phyloP scores from a whole-genome alignment of 2,113 vertebrate species.

The Pagrus major region DNA sequence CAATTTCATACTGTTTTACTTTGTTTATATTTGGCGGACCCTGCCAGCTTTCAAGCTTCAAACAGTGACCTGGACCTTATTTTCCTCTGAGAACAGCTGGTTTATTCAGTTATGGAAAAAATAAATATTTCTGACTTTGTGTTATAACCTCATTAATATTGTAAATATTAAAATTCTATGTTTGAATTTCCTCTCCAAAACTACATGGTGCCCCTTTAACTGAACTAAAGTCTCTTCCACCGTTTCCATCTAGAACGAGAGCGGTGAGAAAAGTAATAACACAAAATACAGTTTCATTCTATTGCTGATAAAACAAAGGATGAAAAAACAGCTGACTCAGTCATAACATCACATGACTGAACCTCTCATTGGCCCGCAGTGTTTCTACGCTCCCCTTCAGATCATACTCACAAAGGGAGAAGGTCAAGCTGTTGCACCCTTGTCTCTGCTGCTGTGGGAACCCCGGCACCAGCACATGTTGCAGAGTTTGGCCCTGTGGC shows the following conservation, averaged over 20 bases:
- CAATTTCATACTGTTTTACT: too few species aligned
- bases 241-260: not conserved
- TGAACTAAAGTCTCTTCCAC: not conserved
- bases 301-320: slow-evolving; percentile 13
- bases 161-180: too few species aligned
- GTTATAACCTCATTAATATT: too few species aligned
- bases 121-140: too few species aligned
- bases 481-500: slow-evolving; percentile 37
- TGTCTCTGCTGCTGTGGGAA: slow-evolving; percentile 60
- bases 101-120: too few species aligned
- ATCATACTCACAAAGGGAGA: slow-evolving; percentile 58
- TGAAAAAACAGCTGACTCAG: slow-evolving; percentile 52
- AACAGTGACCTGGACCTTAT: too few species aligned
- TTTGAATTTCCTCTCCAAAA: too few species aligned
- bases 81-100: too few species aligned
- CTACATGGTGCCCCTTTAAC: too few species aligned
- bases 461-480: slow-evolving; percentile 63
- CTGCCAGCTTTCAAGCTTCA: too few species aligned
- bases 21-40: too few species aligned
- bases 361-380: slow-evolving; percentile 42
- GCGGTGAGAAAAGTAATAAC: not conserved
- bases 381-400: slow-evolving; percentile 43
- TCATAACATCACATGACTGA: slow-evolving; percentile 41
- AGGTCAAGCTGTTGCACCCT: slow-evolving; percentile 61
- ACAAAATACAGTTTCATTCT: not conserved